Percentiles rank a stretch among this genome's conserved stretches.
phyloP scores from a whole-genome alignment of 1,140 invertebrate species.

The Drosophila pseudoobscura region DNA sequence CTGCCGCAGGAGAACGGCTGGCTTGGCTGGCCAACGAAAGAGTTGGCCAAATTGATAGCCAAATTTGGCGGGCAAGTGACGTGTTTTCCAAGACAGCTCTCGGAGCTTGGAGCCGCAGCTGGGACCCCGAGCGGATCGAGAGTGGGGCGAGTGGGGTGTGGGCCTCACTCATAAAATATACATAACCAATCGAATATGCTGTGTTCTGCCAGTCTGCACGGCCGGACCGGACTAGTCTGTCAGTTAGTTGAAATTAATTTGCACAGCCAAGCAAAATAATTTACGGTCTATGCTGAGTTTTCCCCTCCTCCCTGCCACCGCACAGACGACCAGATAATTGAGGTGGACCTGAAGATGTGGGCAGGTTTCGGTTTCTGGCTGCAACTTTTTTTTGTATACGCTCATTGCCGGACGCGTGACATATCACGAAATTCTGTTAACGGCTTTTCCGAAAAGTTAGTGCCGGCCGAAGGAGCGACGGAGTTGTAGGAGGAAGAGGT shows the following conservation, averaged over 20 bases:
- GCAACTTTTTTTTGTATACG: constrained; percentile 45
- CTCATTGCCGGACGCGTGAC: constrained; percentile 64
- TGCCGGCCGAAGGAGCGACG: too few species aligned
- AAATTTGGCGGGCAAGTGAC: constrained; percentile 63
- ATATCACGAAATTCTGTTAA: constrained; percentile 75
- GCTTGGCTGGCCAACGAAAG: constrained; percentile 14
- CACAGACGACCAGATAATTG: constrained; percentile 18
- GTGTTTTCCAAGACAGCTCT: constrained; percentile 31
- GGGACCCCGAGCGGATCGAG: too few species aligned
- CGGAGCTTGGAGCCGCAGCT: constrained; percentile 5
- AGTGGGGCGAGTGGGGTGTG: too few species aligned
- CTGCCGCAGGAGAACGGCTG: constrained; percentile 54
- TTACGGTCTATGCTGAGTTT: constrained; percentile 44
- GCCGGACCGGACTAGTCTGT: constrained; percentile 30
- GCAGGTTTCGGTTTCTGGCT: constrained; percentile 50
- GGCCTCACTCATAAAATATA: constrained; percentile 49
- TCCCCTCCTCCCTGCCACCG: neutral
- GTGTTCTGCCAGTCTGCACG: constrained; percentile 14
- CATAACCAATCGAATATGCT: constrained; percentile 33
- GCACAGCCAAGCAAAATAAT: constrained; percentile 69
- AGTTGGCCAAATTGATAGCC: constrained; percentile 60
- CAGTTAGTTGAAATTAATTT: constrained; percentile 76
- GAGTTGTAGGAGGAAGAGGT: too few species aligned
- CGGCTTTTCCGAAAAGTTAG: constrained; percentile 32
- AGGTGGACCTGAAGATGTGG: constrained; percentile 46